Conservation (phyloP, 2,888 invertebrate genomes). For the Melinopterus prodromus region DNA sequence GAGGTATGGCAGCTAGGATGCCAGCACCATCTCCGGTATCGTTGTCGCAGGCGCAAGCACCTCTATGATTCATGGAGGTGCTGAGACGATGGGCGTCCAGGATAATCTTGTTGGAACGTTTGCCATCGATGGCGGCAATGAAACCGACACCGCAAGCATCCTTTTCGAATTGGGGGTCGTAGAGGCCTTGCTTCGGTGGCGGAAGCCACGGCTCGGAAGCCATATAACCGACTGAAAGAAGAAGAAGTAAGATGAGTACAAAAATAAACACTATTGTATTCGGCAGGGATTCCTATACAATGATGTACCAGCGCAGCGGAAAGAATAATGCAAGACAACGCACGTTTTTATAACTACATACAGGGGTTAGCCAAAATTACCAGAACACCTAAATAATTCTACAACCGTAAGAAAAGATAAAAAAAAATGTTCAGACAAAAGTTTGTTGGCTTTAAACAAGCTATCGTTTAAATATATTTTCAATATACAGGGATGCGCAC, state of each 20-base stretch:
- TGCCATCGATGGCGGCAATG: constrained; percentile 97
- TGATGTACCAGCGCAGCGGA: too few relatives aligned
- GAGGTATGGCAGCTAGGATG: constrained; percentile 95
- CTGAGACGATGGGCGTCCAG: constrained; percentile 95
- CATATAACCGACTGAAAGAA: constrained; percentile 52
- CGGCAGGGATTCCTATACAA: not conserved
- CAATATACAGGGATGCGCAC: too few relatives aligned
- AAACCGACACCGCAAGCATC: constrained; percentile 99
- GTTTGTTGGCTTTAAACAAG: too few relatives aligned
- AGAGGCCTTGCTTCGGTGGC: constrained; percentile 90
- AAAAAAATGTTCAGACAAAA: too few relatives aligned
- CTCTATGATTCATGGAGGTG: constrained; percentile 98
- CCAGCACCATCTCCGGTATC: constrained; percentile 99
- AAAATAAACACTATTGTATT: constrained; percentile 5
- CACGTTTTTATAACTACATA: too few relatives aligned
- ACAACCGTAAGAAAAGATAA: too few relatives aligned
- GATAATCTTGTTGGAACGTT: constrained; percentile 93
- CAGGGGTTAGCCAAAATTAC: too few relatives aligned
- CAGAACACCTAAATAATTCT: too few relatives aligned
- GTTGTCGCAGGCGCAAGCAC: constrained; percentile 99
- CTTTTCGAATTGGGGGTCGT: constrained; percentile 94
- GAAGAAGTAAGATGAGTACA: constrained; percentile 26
- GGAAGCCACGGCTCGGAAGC: constrained; percentile 72
- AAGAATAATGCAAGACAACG: too few relatives aligned
- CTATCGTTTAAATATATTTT: too few relatives aligned